Percentiles rank a stretch among this genome's conserved stretches.
Conservation (phyloP, 2,888 invertebrate genomes). For the Acleris laterana region DNA sequence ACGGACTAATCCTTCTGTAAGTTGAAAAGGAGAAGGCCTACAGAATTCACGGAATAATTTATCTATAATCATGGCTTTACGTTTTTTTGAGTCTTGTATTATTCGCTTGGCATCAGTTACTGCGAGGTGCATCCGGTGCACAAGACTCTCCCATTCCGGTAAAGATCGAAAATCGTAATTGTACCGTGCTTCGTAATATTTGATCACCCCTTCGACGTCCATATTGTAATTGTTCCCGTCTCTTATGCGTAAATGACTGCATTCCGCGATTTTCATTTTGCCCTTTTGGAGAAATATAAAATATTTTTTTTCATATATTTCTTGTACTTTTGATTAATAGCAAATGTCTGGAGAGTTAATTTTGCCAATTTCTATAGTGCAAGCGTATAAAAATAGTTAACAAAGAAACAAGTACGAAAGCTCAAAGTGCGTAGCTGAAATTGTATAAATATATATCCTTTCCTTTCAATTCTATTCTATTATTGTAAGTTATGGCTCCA, state of each 20-base stretch:
- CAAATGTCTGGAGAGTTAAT: no score
- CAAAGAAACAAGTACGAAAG: no score
- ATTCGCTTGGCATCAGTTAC: constrained; percentile 55
- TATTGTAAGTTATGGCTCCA: no score
- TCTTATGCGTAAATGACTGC: constrained; percentile 62
- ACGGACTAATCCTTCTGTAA: constrained; percentile 60
- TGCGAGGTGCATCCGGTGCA: constrained; percentile 55
- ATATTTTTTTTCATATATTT: background rate
- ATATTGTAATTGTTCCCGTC: constrained; percentile 48
- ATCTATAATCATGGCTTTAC: constrained; percentile 61
- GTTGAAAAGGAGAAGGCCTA: constrained; percentile 65
- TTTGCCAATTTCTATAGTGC: no score
- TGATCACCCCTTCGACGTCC: constrained; percentile 59
- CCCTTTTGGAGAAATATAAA: background rate
- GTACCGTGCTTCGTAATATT: constrained; percentile 57
- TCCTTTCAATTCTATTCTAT: no score
- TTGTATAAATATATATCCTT: no score
- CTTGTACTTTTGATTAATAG: no score
- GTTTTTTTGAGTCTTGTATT: constrained; percentile 55
- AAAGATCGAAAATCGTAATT: constrained; percentile 61
- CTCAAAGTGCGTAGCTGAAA: no score
- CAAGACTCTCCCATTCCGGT: constrained; percentile 62
- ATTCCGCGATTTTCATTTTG: constrained; percentile 48
- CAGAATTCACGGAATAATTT: constrained; percentile 59
- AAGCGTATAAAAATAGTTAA: no score